Conservation (phyloP, 64 coral and sea anemone species). For the Pocillopora verrucosa region DNA sequence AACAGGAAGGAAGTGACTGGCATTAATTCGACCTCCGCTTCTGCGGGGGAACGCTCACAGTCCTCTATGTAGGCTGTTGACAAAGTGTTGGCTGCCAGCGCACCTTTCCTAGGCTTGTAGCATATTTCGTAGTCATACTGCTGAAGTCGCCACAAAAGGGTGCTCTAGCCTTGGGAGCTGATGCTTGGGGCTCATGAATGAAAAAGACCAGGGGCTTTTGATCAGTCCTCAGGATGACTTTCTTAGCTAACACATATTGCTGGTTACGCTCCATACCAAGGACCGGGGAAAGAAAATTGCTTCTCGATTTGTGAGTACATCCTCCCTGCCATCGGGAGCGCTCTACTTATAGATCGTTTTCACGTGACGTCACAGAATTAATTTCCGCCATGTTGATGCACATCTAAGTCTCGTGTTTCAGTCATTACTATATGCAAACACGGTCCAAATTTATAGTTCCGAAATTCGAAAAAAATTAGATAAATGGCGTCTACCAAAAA, state of each 20-base stretch:
- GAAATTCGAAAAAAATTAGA: too few species aligned
- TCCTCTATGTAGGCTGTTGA: neutral
- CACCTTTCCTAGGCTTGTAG: neutral
- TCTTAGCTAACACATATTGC: neutral
- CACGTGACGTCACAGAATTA: too few species aligned
- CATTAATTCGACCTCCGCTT: too few species aligned
- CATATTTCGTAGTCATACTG: constrained; percentile 26
- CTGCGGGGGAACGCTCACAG: too few species aligned
- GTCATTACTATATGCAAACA: too few species aligned
- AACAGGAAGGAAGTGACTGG: neutral
- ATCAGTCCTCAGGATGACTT: neutral
- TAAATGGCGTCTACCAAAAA: too few species aligned
- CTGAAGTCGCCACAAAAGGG: neutral
- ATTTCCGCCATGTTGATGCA: too few species aligned
- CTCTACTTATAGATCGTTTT: neutral
- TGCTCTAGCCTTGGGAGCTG: too few species aligned
- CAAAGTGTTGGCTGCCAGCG: neutral
- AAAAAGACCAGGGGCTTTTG: too few species aligned
- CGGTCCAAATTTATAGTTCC: too few species aligned
- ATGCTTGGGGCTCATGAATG: too few species aligned
- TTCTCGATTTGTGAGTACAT: constrained; percentile 48
- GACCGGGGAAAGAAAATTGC: constrained; percentile 4
- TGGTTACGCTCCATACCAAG: constrained; percentile 22
- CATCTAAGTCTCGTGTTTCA: too few species aligned
- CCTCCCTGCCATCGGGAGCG: constrained; percentile 3